Conservation (phyloP, 2,888 invertebrate species). For the Zeuzera pyrina region DNA sequence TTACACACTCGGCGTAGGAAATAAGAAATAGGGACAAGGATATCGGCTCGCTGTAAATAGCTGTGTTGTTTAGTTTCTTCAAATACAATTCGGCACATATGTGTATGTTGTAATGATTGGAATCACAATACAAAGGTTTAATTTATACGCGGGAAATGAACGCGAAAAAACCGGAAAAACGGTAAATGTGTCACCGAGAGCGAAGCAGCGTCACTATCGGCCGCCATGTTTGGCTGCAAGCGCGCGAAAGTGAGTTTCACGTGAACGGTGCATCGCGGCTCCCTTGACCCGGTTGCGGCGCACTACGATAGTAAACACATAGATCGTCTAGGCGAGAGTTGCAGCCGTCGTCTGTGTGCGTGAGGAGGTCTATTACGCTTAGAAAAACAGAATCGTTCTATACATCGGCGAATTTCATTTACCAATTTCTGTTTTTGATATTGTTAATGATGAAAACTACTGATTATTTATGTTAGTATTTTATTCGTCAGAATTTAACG, state of each 20-base stretch:
- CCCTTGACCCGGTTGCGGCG: constrained; percentile 66
- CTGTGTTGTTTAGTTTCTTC: constrained; percentile 44
- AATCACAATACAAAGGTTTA: constrained; percentile 5
- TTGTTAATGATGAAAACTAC: too few relatives aligned
- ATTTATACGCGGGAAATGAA: constrained; percentile 3
- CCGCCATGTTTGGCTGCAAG: constrained; percentile 57
- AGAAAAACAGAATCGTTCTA: too few relatives aligned
- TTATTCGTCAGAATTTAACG: neutral
- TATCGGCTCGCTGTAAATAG: constrained; percentile 42
- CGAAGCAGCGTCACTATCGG: constrained; percentile 48
- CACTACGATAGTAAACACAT: constrained; percentile 56
- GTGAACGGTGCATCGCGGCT: constrained; percentile 68
- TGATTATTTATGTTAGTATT: too few relatives aligned
- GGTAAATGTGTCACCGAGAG: constrained; percentile 49
- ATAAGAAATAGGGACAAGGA: constrained; percentile 68
- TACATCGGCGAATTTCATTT: neutral
- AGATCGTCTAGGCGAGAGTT: constrained; percentile 40
- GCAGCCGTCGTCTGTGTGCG: constrained; percentile 19
- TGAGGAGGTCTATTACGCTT: too few relatives aligned
- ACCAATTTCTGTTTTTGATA: neutral
- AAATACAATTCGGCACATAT: constrained; percentile 48
- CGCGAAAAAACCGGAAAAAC: constrained; percentile 22
- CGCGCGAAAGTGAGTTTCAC: constrained; percentile 73
- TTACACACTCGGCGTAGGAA: constrained; percentile 57
- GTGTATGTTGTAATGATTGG: constrained; percentile 45